A percentile compares a stretch with the other conserved stretches of the same genome.
phyloP scores from a whole-genome alignment of 2,888 invertebrate genomes.

The Lithophane socia region DNA sequence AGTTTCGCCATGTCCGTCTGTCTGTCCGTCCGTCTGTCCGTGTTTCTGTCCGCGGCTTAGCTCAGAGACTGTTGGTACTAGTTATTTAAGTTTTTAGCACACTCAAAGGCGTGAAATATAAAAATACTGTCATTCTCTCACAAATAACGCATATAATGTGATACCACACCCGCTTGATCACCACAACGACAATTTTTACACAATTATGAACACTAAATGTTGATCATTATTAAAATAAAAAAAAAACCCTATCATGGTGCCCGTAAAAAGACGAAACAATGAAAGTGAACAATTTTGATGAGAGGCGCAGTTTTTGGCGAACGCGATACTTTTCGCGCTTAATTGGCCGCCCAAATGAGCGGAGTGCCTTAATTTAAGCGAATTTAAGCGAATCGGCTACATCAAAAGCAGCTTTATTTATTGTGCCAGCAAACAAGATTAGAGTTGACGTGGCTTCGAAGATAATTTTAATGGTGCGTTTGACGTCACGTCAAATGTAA shows the following conservation, averaged over 20 bases:
- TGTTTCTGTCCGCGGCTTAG: too few species aligned
- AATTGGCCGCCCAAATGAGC: conserved; percentile 86
- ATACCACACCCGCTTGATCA: conserved; percentile 22
- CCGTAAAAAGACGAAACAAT: conserved; percentile 77
- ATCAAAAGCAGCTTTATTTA: conserved; percentile 85
- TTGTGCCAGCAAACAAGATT: conserved; percentile 80
- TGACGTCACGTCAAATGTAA: conserved; percentile 77
- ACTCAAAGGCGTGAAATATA: conserved; percentile 7
- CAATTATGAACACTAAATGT: conserved; percentile 53
- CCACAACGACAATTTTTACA: conserved; percentile 35
- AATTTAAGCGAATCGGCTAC: conserved; percentile 77
- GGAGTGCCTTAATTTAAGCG: conserved; percentile 82
- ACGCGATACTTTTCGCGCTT: conserved; percentile 85
- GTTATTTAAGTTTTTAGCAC: conserved; percentile 33
- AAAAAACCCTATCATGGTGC: conserved; percentile 77
- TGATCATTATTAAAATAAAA: conserved; percentile 62
- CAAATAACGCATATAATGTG: conserved; percentile 19
- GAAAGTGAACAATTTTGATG: conserved; percentile 86
- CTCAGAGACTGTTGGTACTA: too few species aligned
- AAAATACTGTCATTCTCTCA: conserved; percentile 5
- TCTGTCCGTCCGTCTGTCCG: too few species aligned
- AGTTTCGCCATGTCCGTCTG: too few species aligned
- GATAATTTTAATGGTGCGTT: conserved; percentile 85
- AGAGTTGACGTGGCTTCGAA: conserved; percentile 80
- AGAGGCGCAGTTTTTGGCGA: conserved; percentile 78